A percentile compares a stretch with the other conserved stretches of the same genome.
Conservation (phyloP, 2,797 vertebrate species). For the Coracias cyanogaster region DNA sequence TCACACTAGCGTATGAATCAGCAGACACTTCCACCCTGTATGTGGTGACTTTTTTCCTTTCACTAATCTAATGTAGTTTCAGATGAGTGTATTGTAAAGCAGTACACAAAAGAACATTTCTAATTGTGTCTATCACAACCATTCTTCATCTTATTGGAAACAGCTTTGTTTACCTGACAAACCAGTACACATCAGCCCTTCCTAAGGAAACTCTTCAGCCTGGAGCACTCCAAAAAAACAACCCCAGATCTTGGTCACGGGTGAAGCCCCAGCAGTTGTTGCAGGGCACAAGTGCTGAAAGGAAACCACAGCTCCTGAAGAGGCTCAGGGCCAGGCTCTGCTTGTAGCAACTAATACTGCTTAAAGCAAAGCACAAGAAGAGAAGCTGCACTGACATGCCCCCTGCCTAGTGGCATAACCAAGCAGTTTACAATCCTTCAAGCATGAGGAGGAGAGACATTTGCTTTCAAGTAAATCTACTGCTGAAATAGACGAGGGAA, state of each 20-base stretch:
- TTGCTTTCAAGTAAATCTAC: not conserved
- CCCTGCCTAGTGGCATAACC: accelerated
- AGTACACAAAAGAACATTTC: not conserved
- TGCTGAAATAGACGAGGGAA: not conserved
- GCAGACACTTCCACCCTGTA: not conserved
- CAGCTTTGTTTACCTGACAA: not conserved
- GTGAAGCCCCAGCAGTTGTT: not conserved
- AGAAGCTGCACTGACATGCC: not conserved
- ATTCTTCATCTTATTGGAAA: not conserved
- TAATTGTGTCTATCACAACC: not conserved
- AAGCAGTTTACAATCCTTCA: not conserved
- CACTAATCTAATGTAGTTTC: not conserved
- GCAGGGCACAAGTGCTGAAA: not conserved
- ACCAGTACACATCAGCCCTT: not conserved
- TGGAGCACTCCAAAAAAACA: accelerated
- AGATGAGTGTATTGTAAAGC: not conserved
- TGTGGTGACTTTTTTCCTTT: not conserved
- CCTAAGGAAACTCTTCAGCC: not conserved
- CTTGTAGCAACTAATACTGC: not conserved
- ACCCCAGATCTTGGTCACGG: too few species aligned
- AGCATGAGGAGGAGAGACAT: not conserved
- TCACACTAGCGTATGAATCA: not conserved
- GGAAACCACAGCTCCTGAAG: not conserved
- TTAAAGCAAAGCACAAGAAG: not conserved
- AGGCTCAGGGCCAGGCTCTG: not conserved